Evolutionary conservation across 2,113 vertebrate species (phyloP).

Genomic region (Circaetus cinerascens): DNA sequence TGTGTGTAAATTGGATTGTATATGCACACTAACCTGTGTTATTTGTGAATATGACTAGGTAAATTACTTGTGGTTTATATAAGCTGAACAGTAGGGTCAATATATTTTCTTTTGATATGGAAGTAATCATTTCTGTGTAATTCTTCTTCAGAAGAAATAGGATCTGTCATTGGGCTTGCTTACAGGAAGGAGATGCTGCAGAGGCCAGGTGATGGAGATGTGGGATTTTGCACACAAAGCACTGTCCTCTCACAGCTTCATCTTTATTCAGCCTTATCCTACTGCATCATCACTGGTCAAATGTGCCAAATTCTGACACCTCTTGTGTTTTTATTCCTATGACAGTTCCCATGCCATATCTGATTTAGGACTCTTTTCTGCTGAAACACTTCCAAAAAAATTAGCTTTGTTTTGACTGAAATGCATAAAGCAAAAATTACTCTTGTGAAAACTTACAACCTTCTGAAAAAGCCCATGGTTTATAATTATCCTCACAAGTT

Average conservation of each 20-base stretch:
- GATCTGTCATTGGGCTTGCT: neutral
- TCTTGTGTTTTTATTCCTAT: neutral
- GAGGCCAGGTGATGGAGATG: neutral
- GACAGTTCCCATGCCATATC: rapidly evolving
- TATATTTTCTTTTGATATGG: neutral
- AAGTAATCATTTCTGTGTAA: neutral
- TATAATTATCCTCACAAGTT: neutral
- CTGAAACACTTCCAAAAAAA: neutral
- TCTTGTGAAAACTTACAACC: neutral
- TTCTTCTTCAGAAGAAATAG: neutral
- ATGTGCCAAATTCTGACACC: neutral
- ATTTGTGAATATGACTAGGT: neutral
- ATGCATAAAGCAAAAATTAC: neutral
- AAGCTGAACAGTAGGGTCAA: neutral
- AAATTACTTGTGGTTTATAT: neutral
- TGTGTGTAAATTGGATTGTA: neutral
- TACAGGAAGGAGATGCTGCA: neutral
- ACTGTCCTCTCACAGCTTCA: neutral
- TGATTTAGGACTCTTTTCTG: neutral
- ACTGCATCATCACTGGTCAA: neutral
- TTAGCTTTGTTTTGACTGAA: neutral
- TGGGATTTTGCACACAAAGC: neutral
- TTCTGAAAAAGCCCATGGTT: neutral
- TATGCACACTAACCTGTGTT: neutral
- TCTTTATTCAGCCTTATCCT: neutral